Evolutionary conservation across 1,140 invertebrate genomes (phyloP), one percentile per base, ranked within the genome.

Genomic region (Bombus ignitus): DNA sequence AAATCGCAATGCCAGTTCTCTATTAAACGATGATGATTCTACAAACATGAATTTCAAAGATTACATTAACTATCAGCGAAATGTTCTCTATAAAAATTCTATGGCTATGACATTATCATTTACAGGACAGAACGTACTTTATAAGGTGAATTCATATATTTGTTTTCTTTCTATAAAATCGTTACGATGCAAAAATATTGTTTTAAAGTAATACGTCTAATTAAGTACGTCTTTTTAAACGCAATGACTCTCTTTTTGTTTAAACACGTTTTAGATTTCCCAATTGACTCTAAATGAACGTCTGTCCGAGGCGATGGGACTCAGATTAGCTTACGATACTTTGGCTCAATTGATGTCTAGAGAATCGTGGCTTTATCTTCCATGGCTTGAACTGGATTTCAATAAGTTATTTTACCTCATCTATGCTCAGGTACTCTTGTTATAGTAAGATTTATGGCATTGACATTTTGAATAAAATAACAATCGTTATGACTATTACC

Each of bases 401-500:
- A 44, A 87, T 81, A 89, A 92, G 73, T 83, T 91, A 87, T 93
- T 92, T 81, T 93, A 91, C 77, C 90, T 93, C 75, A 87, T 83
- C 72, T 92, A 92, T 75, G 91, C 92, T 88, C 92, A 93, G 92
- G 92, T 93, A 90, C 87, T 88, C 71, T 87, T 89, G 75, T 91
- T 80, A 81, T 77, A 91, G 59, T 85, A 84, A 83, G 79, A 85
- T 88, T 88, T 79, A 87, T 81, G 75, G 86, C 79, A 87, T 73
- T 72, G 77, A 35, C 28, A 79, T 68, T 71, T 82, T 84, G 35
- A 62, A 77, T 84, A 77, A 77, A 35, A 78, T 75, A 74, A 65
- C 4, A 77, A 74, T 47, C 32, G 65, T 44, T 57, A 72, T 39
- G 44, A 72, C 12, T 32, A n/a, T 73, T 76, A 72, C 2, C n/a